Percentiles rank a stretch among this genome's conserved stretches.
These are phyloP conservation scores for Sinocyclocheilus rhinocerous DNA, from an alignment of 2,113 vertebrate species.

Conservation along the genomic window DNA sequence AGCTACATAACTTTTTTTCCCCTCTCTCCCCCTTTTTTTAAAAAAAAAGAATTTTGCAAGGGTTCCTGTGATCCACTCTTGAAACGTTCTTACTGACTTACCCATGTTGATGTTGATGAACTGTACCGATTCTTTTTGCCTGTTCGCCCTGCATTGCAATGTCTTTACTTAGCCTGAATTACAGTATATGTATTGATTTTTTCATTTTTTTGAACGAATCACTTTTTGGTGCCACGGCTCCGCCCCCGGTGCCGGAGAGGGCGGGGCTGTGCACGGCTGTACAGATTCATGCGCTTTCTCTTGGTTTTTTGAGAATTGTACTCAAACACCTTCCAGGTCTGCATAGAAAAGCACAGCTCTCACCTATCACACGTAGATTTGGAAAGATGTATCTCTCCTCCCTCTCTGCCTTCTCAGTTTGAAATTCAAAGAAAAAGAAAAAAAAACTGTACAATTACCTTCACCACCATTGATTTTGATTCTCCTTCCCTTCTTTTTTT, in stretches of 20 bases:
- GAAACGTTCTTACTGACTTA: conserved; percentile 64
- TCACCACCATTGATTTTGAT: conserved; percentile 64
- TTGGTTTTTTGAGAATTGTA: conserved; percentile 59
- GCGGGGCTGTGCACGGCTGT: conserved; percentile 58
- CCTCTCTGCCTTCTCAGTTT: conserved; percentile 68
- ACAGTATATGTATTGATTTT: conserved; percentile 73
- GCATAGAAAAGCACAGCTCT: conserved; percentile 88
- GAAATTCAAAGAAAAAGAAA: conserved; percentile 66
- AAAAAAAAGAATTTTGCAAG: conserved; percentile 64
- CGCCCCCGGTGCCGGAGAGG: conserved; percentile 44
- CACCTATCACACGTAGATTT: conserved; percentile 75
- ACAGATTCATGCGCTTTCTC: conserved; percentile 69
- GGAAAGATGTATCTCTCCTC: conserved; percentile 68
- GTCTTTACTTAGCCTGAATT: conserved; percentile 78
- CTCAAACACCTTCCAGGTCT: conserved; percentile 76
- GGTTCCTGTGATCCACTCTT: conserved; percentile 66
- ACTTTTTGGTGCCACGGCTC: conserved; percentile 56
- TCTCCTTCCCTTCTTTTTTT: conserved; percentile 67
- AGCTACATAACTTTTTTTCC: conserved; percentile 70
- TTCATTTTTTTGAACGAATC: conserved; percentile 34
- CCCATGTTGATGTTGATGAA: conserved; percentile 73
- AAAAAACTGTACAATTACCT: conserved; percentile 71
- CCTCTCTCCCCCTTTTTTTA: conserved; percentile 65
- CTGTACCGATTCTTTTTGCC: conserved; percentile 63
- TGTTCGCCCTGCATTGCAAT: conserved; percentile 48